Evolutionary conservation across 1,140 invertebrate species (phyloP).

Genomic region (Magallana ariakensis): DNA sequence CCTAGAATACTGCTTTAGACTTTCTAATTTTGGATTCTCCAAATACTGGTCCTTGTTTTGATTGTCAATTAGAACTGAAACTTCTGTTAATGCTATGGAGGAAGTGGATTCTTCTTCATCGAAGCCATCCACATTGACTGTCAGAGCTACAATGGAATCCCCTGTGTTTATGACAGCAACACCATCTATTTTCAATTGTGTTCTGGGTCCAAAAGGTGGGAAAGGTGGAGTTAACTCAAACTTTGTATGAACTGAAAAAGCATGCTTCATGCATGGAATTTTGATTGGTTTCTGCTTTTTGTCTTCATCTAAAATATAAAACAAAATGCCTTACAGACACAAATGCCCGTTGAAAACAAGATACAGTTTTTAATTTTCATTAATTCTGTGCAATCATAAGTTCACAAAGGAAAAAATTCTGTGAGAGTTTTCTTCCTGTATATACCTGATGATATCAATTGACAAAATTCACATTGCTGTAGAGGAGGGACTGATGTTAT

Average conservation of each 20-base stretch:
- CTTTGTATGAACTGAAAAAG: conserved; percentile 85
- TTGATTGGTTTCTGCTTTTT: conserved; percentile 45
- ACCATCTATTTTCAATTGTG: conserved; percentile 84
- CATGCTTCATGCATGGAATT: conserved; percentile 83
- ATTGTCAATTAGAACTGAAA: background rate
- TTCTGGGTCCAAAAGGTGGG: conserved; percentile 83
- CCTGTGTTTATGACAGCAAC: conserved; percentile 87
- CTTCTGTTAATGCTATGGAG: conserved; percentile 35
- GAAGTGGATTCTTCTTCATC: background rate
- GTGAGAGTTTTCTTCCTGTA: too few species aligned
- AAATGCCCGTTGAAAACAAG: too few species aligned
- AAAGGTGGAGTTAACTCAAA: conserved; percentile 86
- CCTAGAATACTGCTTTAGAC: conserved; percentile 29
- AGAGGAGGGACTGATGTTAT: conserved; percentile 83
- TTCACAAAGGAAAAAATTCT: too few species aligned
- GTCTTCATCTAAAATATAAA: conserved; percentile 25
- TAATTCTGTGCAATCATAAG: background rate
- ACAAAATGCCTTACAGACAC: background rate
- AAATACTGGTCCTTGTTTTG: conserved; percentile 32
- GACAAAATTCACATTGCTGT: conserved; percentile 80
- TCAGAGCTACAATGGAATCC: conserved; percentile 85
- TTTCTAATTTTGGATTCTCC: conserved; percentile 46
- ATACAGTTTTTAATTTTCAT: background rate
- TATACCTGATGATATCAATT: conserved; percentile 49
- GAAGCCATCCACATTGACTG: conserved; percentile 54